Evolutionary conservation across 2,113 vertebrate species (phyloP).

Genomic region (Polypterus senegalus): DNA sequence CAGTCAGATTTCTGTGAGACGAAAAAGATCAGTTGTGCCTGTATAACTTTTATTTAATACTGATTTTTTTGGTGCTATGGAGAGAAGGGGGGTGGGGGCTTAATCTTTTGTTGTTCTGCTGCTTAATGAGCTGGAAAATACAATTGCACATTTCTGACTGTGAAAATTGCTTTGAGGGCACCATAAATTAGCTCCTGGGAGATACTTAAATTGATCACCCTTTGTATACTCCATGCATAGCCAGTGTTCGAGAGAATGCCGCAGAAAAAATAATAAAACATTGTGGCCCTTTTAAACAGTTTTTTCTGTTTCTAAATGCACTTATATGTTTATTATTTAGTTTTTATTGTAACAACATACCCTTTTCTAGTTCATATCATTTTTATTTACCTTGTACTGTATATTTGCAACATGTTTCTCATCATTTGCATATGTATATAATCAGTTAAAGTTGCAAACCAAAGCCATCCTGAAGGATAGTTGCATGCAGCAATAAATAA

Average conservation of each 20-base stretch:
- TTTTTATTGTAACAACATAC: too few species aligned
- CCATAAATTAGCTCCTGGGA: slow-evolving; percentile 62
- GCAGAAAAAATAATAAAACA: slow-evolving; percentile 6
- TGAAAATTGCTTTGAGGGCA: slow-evolving; percentile 67
- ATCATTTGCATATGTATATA: too few species aligned
- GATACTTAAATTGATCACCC: slow-evolving; percentile 51
- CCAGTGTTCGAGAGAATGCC: slow-evolving; percentile 20
- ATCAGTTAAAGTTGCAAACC: too few species aligned
- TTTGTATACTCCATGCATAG: slow-evolving; percentile 40
- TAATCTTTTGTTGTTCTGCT: slow-evolving; percentile 53
- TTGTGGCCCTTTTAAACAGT: background rate
- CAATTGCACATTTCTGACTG: slow-evolving; percentile 64
- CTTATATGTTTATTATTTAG: too few species aligned
- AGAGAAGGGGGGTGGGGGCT: slow-evolving; percentile 19
- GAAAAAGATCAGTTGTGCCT: slow-evolving; percentile 29
- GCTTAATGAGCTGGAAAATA: slow-evolving; percentile 75
- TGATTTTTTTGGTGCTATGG: slow-evolving; percentile 26
- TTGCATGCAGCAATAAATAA: too few species aligned
- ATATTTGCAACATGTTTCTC: too few species aligned
- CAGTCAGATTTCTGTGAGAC: slow-evolving; percentile 13
- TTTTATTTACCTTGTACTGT: too few species aligned
- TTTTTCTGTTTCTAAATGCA: too few species aligned
- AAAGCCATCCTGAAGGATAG: too few species aligned
- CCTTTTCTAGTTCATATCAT: too few species aligned
- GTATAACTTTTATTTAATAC: slow-evolving; percentile 30